These are phyloP conservation scores for Myiotriccus ornatus DNA, from an alignment of 2,797 vertebrate species.

Conservation along the genomic window DNA sequence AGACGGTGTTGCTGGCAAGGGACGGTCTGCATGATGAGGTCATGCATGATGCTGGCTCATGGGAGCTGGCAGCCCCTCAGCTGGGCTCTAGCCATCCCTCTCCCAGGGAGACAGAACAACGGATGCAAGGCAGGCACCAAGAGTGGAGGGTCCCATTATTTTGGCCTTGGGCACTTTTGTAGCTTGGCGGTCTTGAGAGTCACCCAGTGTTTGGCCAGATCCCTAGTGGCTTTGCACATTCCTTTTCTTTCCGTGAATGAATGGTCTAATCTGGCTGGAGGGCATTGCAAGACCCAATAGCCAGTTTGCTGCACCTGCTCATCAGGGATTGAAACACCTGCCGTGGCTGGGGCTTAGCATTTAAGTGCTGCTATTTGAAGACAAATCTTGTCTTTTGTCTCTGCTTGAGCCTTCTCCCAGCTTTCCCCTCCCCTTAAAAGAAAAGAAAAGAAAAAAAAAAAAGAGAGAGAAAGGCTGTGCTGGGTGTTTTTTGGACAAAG, in stretches of 20 bases:
- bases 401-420: not conserved
- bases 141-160: slow-evolving; percentile 51
- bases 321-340: slow-evolving; percentile 64
- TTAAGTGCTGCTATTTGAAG: slow-evolving; percentile 71
- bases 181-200: slow-evolving; percentile 41
- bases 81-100: not conserved
- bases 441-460: not conserved
- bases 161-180: slow-evolving; percentile 60
- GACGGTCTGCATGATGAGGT: accelerated
- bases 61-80: not conserved
- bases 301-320: slow-evolving; percentile 65
- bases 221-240: slow-evolving; percentile 62
- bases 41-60: accelerated
- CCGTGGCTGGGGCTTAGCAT: slow-evolving; percentile 47
- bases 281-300: slow-evolving; percentile 62
- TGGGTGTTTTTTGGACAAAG: not conserved
- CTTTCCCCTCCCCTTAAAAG: not conserved
- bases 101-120: not conserved
- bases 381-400: slow-evolving; percentile 63
- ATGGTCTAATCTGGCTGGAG: slow-evolving; percentile 68
- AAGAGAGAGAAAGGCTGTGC: not conserved
- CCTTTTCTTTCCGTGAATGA: slow-evolving; percentile 66
- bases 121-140: slow-evolving; percentile 45
- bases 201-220: slow-evolving; percentile 62
- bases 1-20: accelerated